Base-by-base conservation (phyloP, 2,797 vertebrate genomes). In the Cyclura pinguis region DNA sequence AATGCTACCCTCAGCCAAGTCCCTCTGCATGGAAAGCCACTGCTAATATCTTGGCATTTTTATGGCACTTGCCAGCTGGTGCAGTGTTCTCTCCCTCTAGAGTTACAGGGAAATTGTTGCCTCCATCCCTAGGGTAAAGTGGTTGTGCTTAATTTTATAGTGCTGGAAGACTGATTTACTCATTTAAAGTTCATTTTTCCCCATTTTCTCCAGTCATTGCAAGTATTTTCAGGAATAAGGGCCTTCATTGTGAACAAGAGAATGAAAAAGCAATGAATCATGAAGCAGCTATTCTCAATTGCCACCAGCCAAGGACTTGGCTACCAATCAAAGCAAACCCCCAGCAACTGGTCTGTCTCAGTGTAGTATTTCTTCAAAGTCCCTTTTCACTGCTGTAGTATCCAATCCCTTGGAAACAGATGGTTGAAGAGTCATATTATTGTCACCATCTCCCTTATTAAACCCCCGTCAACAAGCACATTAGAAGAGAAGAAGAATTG, bases 21-120 rank as follows among this genome's bases (percentile, higher is more conserved):
- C 87, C 24, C 1, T 73, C 93, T 93, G 50, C 89, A 74, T 73
- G 78, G 86, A 85, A 93, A 88, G 42, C 62, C 87, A 82, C 13
- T 89, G 80, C 82, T 91, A 85, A 47, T 85, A 64, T 42, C 38
- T 89, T 93, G 88, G 90, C 35, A 74, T 86, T 92, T 84, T 93
- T 24, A 20, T 87, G 74, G 82, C 78, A 35, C 64, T 82, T 93
- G 92, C 80, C 10, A 88, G 86, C 74, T 88, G 88, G 64, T 62
- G 12, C 1, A 72, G 81, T 47, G 27, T 67, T 87, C 52, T 6
- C 7, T 20, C 24, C 76, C 83, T 73, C 47, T 55, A 90, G 92
- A 88, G 88, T n/a, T 20, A 5, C 47, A 85, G 91, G 64, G 35
- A 72, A 94, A 38, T 90, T 82, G 42, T 90, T 92, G 35, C 13